phyloP scores from a whole-genome alignment of 2,888 invertebrate species.

The Drosophila nr. perissopoda region DNA sequence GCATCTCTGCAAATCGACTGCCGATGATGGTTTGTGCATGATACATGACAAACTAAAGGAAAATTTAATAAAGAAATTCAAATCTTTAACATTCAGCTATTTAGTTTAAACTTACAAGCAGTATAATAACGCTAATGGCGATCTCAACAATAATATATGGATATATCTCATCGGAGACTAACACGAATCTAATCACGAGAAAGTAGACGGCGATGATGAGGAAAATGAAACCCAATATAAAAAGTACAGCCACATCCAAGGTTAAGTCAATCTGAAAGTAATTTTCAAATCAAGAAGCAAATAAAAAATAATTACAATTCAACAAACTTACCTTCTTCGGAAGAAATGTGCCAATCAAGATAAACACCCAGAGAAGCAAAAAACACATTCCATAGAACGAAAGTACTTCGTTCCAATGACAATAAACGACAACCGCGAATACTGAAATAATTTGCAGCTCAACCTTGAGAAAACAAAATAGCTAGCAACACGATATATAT shows the following conservation, averaged over 20 bases:
- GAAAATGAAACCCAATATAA: conserved; percentile 53
- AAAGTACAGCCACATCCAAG: conserved; percentile 59
- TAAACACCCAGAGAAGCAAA: conserved; percentile 16
- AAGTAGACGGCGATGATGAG: conserved; percentile 37
- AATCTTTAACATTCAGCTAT: neutral
- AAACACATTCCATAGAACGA: conserved; percentile 30
- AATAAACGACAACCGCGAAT: conserved; percentile 21
- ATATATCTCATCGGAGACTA: neutral
- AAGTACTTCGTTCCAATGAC: conserved; percentile 38
- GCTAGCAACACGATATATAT: neutral
- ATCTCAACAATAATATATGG: conserved; percentile 34
- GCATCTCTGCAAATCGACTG: conserved; percentile 62
- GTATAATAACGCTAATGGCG: conserved; percentile 27
- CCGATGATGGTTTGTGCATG: conserved; percentile 63
- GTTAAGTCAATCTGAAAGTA: conserved; percentile 52
- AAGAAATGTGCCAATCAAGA: conserved; percentile 39
- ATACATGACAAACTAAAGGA: conserved; percentile 58
- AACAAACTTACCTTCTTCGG: conserved; percentile 42
- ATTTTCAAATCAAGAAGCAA: neutral
- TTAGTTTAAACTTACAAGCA: conserved; percentile 40
- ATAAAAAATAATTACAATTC: neutral
- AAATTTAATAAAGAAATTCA: accelerated
- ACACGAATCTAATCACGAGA: conserved; percentile 17
- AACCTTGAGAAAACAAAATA: conserved; percentile 23
- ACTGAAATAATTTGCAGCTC: conserved; percentile 62